phyloP scores from a whole-genome alignment of 2,113 vertebrate genomes.

The Thunnus maccoyii region DNA sequence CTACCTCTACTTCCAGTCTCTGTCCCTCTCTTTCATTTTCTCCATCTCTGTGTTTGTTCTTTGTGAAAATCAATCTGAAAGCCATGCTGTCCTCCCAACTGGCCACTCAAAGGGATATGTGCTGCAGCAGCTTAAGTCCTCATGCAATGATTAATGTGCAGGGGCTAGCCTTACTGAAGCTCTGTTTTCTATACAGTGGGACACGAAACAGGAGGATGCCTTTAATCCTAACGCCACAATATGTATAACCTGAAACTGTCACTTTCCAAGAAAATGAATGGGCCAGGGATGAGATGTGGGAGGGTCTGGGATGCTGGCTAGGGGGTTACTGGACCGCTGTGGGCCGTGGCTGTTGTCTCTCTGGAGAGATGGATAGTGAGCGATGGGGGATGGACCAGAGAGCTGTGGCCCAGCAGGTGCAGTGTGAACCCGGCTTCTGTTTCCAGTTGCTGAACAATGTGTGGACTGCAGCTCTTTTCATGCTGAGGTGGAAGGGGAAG shows the following conservation, averaged over 20 bases:
- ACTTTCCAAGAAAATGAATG: conserved; percentile 75
- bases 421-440: conserved; percentile 50
- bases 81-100: conserved; percentile 62
- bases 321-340: conserved; percentile 38
- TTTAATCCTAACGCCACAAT: conserved; percentile 69
- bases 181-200: conserved; percentile 60
- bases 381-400: conserved; percentile 46
- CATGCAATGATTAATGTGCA: conserved; percentile 75
- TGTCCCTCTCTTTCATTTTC: conserved; percentile 24
- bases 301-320: conserved; percentile 36
- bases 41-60: conserved; percentile 58
- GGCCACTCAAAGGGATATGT: conserved; percentile 53
- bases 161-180: conserved; percentile 51
- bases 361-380: conserved; percentile 66
- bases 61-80: conserved; percentile 71
- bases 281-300: conserved; percentile 35
- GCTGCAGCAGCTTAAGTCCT: conserved; percentile 61
- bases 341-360: conserved; percentile 57
- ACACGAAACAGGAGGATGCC: conserved; percentile 56
- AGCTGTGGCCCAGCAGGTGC: conserved; percentile 66
- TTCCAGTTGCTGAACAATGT: conserved; percentile 62
- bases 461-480: conserved; percentile 26
- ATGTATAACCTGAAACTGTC: conserved; percentile 83
- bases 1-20: conserved; percentile 49
- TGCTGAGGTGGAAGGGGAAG: conserved; percentile 27